Conservation (phyloP, 2,888 invertebrate genomes). For the Aquatica leii region DNA sequence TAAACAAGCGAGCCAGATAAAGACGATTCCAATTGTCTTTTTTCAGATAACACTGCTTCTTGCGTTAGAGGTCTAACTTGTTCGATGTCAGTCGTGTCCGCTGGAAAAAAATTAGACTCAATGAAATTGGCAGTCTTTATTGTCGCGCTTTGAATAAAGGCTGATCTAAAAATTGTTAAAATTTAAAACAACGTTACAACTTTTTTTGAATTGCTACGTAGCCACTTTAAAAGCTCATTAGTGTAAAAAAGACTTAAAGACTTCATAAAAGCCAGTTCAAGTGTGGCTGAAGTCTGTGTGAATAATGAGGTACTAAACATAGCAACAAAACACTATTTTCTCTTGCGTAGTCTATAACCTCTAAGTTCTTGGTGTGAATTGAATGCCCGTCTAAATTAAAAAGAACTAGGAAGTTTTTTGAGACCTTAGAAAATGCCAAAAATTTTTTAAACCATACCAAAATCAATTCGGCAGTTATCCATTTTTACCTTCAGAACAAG, state of each 20-base stretch:
- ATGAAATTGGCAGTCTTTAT: too few relatives aligned
- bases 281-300: constrained; percentile 44
- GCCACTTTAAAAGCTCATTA: background rate
- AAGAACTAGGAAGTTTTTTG: constrained; percentile 40
- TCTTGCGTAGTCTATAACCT: constrained; percentile 7
- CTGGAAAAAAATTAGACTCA: too few relatives aligned
- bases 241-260: constrained; percentile 2
- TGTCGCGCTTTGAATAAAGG: too few relatives aligned
- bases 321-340: constrained; percentile 14
- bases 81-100: too few relatives aligned
- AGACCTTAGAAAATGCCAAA: constrained; percentile 19
- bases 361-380: constrained; percentile 44
- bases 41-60: too few relatives aligned
- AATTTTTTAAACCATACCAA: constrained; percentile 43
- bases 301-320: constrained; percentile 42
- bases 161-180: background rate
- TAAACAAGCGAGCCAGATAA: too few relatives aligned
- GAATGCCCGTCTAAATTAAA: constrained; percentile 45
- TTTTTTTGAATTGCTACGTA: constrained; percentile 2
- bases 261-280: constrained; percentile 35
- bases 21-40: too few relatives aligned
- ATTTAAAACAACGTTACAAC: constrained; percentile 1
- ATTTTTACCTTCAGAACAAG: too few relatives aligned
- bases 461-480: constrained; percentile 48
- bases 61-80: too few relatives aligned